A percentile compares a stretch with the other conserved stretches of the same genome.
Conservation (phyloP, 2,113 vertebrate species). For the Eolophus roseicapilla region DNA sequence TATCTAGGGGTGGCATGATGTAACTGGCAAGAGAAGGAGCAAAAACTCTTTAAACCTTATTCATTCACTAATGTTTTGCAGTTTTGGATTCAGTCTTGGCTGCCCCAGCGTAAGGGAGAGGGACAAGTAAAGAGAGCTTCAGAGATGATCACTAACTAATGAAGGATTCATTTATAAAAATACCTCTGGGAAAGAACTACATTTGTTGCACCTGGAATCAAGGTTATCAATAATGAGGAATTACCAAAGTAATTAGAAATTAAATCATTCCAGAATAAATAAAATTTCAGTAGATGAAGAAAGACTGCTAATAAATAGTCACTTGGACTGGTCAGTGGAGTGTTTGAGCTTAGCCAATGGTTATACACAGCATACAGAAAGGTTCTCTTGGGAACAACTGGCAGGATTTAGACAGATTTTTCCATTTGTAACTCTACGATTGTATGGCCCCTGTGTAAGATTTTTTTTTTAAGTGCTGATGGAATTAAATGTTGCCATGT, state of each 20-base stretch:
- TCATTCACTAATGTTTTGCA: background rate
- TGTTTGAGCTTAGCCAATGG: background rate
- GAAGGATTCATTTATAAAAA: background rate
- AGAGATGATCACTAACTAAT: background rate
- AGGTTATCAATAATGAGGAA: background rate
- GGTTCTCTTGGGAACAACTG: background rate
- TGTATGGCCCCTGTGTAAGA: background rate
- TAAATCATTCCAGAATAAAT: background rate
- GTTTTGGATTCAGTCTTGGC: background rate
- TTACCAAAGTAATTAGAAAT: background rate
- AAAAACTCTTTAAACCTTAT: background rate
- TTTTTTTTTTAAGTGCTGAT: background rate
- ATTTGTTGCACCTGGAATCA: background rate
- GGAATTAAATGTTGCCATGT: slow-evolving; percentile 3
- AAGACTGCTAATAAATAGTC: background rate
- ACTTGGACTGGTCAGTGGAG: background rate
- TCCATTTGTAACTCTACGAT: background rate
- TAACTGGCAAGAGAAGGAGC: background rate
- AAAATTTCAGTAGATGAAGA: background rate
- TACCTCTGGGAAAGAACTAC: background rate
- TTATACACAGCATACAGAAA: background rate
- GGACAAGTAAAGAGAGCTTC: background rate
- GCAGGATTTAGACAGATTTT: background rate
- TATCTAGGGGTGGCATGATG: background rate
- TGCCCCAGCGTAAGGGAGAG: background rate